Base-by-base conservation (phyloP, 2,113 vertebrate species). In the Capreolus pygargus region DNA sequence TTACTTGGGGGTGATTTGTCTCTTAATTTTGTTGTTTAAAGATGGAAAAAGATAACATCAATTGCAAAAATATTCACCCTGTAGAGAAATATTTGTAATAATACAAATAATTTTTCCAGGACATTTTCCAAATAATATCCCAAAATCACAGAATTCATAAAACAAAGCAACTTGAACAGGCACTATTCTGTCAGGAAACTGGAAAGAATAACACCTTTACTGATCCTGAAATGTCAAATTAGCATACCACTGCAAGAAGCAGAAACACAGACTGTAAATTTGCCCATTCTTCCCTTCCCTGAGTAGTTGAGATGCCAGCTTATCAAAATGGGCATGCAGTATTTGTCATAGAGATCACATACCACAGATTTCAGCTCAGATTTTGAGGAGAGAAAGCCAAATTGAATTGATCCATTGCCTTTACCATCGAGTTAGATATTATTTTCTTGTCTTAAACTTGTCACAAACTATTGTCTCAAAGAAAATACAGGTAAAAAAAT, bases 111-210 rank as follows among this genome's bases (percentile, higher is more conserved):
- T 55, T 30, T 86, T 92, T 70, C 15, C 70, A 94, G 74, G 13
- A 76, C 16, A n/a, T 90, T 95, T 95, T 96, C 85, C 90, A 67
- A 98, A 78, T 86, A 82, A 39, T 60, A 27, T n/a, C 87, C 45
- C 90, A 94, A 85, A 92, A 92, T 82, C 47, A 52, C 27, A 33
- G 60, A 90, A 33, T 70, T 28, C 36, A 21, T 52, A 70, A 96
- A 89, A 57, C 70, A 85, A 92, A 95, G 58, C 61, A 64, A 92
- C n/a, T 79, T 93, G 70, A 93, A 79, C 57, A 67, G 89, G 55
- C 76, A 67, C 4, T 0, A 2, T 70, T 45, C 70, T 86, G n/a
- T 47, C 67, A 81, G 83, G 92, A 64, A 86, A 67, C 15, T 83
- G 28, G 70, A 64, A 74, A 91, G 50, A 79, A 78, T 17, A 50